Conservation (phyloP, 2,113 vertebrate species). For the Ivindomyrus marchei region DNA sequence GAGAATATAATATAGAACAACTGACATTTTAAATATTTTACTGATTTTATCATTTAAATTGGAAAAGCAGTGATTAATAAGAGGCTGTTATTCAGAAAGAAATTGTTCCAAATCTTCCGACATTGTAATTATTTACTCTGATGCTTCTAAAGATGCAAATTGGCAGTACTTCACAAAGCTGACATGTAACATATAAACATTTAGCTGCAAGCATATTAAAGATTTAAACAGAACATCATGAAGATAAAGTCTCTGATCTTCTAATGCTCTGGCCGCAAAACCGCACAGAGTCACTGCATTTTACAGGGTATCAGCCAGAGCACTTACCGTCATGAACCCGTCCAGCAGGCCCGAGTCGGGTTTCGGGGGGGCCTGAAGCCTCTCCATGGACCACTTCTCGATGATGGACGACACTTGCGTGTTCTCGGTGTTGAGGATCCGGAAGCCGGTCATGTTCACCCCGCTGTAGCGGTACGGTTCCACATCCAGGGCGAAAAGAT, state of each 20-base stretch:
- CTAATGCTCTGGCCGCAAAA: neutral
- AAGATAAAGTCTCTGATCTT: neutral
- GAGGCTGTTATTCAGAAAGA: neutral
- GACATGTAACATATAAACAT: neutral
- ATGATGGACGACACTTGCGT: slow-evolving; percentile 94
- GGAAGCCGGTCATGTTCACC: slow-evolving; percentile 97
- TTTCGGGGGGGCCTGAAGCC: slow-evolving; percentile 92
- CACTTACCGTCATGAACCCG: slow-evolving; percentile 97
- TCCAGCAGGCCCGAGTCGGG: slow-evolving; percentile 97
- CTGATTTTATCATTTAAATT: neutral
- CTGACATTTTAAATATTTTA: neutral
- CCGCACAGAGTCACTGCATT: neutral
- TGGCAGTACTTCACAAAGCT: neutral
- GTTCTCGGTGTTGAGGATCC: slow-evolving; percentile 93
- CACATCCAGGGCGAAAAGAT: slow-evolving; percentile 92
- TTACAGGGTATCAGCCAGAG: neutral
- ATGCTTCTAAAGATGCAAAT: neutral
- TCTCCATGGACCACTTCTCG: slow-evolving; percentile 98
- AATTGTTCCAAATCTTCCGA: neutral
- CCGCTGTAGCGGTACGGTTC: slow-evolving; percentile 95
- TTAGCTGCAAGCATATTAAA: neutral
- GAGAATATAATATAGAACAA: neutral
- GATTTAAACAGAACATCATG: neutral
- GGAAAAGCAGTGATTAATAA: neutral
- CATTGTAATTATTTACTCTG: neutral